Evolutionary conservation across 2,797 vertebrate species (phyloP), one percentile per base, ranked within the genome.

Genomic region (Thunnus albacares): DNA sequence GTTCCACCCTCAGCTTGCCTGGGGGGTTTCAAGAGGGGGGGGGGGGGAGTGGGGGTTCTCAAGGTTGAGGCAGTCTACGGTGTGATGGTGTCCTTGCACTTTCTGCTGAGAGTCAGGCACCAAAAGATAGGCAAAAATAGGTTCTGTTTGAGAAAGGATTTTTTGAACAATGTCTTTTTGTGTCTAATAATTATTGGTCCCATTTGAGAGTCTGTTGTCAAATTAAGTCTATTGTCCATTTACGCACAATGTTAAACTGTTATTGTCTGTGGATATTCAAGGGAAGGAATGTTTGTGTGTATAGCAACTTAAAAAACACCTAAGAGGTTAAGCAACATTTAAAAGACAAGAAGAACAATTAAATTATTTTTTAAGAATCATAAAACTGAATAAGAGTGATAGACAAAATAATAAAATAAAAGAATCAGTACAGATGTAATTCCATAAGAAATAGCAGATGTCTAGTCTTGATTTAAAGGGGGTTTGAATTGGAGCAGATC

Each of bases 51-150:
- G 56, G 20, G 59, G 68, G 43, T 56, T 77, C 79, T 90, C 83
- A 92, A 90, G 92, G 93, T 93, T 92, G 87, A 90, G 65, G 61
- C 67, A 65, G 80, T 74, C 84, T 87, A 72, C 86, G 84, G 85
- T 77, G 86, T 55, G 70, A 80, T 79, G 67, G 80, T 84, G 90
- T 89, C 92, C 90, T 92, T 91, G 84, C 71, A 79, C 82, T 79
- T 78, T 87, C 84, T 79, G 81, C 67, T 75, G 71, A 78, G 81
- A 89, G 73, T 79, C 51, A 43, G 66, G 26, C 72, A 84, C 66
- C 24, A 35, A 78, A 26, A 86, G 76, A 87, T 76, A 77, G 59
- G 20, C 22, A 82, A 56, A 77, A 67, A 77, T 75, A 71, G 60
- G 66, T 64, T 83, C 11, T 45, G 71, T 75, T 77, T 47, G 38